These are phyloP conservation scores for Acleris literana DNA, from an alignment of 2,888 invertebrate genomes.

Conservation along the genomic window DNA sequence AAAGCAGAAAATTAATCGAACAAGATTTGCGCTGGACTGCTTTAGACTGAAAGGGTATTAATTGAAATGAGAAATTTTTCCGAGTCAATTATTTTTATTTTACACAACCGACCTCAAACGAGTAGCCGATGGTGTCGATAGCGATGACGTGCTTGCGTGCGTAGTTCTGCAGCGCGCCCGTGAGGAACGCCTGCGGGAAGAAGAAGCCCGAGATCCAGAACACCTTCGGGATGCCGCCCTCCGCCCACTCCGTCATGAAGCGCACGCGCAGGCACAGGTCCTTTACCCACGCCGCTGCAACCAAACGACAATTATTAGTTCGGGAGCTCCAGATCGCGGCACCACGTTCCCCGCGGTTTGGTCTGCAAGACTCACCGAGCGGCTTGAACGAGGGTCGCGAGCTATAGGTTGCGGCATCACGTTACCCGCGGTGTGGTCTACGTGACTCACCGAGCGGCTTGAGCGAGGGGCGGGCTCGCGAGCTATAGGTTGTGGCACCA, in stretches of 20 bases:
- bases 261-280: conserved; percentile 85
- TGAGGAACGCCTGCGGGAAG: conserved; percentile 93
- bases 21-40: too few relatives aligned
- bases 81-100: background rate
- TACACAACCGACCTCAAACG: conserved; percentile 78
- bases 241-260: conserved; percentile 87
- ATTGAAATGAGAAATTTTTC: too few relatives aligned
- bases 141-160: conserved; percentile 90
- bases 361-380: conserved; percentile 67
- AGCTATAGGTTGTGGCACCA: too few relatives aligned
- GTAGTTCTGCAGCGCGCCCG: conserved; percentile 92
- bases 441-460: conserved; percentile 85
- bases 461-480: too few relatives aligned
- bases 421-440: too few relatives aligned
- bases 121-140: conserved; percentile 87
- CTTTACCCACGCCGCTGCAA: conserved; percentile 85
- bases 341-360: too few relatives aligned
- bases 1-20: too few relatives aligned
- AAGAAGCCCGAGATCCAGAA: conserved; percentile 95
- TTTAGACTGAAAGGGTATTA: too few relatives aligned
- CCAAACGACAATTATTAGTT: too few relatives aligned
- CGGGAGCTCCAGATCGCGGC: too few relatives aligned
- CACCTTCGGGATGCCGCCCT: conserved; percentile 86
- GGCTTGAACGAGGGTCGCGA: too few relatives aligned
- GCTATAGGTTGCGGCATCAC: too few relatives aligned